phyloP scores from a whole-genome alignment of 1,140 invertebrate genomes.

The Drosophila trapezifrons region DNA sequence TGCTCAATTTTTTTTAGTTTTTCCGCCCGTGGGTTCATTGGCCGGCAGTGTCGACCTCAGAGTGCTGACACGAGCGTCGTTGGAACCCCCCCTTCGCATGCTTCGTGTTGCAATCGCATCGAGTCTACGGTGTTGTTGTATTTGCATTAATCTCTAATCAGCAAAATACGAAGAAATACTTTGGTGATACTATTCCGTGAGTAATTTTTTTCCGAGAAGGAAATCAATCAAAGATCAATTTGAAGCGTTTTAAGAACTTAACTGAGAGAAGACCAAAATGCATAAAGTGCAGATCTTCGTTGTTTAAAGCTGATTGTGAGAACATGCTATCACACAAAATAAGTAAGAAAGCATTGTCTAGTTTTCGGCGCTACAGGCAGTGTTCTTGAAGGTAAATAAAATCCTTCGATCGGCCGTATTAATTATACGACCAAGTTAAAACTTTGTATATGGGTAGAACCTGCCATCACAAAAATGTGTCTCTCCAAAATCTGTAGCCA shows the following conservation, averaged over 20 bases:
- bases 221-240: slow-evolving; percentile 2
- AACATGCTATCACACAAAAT: background rate
- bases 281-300: too few relatives aligned
- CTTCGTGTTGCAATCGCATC: slow-evolving; percentile 64
- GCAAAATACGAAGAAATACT: slow-evolving; percentile 37
- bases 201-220: background rate
- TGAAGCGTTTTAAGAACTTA: background rate
- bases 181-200: slow-evolving; percentile 13
- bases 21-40: slow-evolving; percentile 67
- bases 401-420: too few relatives aligned
- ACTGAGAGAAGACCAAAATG: background rate
- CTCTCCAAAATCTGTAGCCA: background rate
- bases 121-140: slow-evolving; percentile 37
- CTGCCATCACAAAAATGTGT: background rate
- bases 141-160: slow-evolving; percentile 62
- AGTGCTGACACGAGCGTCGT: slow-evolving; percentile 72
- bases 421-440: too few relatives aligned
- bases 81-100: slow-evolving; percentile 6
- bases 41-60: slow-evolving; percentile 71
- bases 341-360: background rate
- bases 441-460: too few relatives aligned
- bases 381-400: background rate
- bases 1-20: slow-evolving; percentile 46
- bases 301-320: too few relatives aligned
- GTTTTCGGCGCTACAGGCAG: background rate